Conservation (phyloP, 2,888 invertebrate genomes). For the Drosophila setosimentum region DNA sequence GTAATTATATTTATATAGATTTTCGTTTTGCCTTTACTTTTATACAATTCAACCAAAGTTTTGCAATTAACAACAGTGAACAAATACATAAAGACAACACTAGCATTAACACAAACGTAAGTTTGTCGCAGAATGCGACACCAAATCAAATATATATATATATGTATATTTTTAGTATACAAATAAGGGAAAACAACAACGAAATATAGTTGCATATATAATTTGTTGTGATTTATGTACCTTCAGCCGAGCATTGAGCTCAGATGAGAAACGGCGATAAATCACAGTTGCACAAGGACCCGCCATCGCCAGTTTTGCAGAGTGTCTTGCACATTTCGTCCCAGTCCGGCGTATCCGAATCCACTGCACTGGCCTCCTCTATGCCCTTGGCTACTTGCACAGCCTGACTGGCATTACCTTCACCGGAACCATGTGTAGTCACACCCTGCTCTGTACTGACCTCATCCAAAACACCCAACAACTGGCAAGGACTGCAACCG, state of each 20-base stretch:
- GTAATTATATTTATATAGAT: slow-evolving; percentile 42
- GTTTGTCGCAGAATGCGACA: slow-evolving; percentile 49
- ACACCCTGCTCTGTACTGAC: slow-evolving; percentile 57
- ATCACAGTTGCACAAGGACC: slow-evolving; percentile 92
- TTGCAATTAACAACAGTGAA: slow-evolving; percentile 56
- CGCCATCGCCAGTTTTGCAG: slow-evolving; percentile 90
- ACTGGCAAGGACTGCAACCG: slow-evolving; percentile 82
- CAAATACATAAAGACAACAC: slow-evolving; percentile 64
- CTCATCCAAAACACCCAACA: slow-evolving; percentile 43
- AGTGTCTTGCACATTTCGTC: slow-evolving; percentile 88
- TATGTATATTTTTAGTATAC: slow-evolving; percentile 23
- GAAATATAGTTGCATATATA: slow-evolving; percentile 58
- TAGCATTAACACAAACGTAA: slow-evolving; percentile 71
- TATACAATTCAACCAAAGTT: slow-evolving; percentile 70
- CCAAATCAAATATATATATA: slow-evolving; percentile 38
- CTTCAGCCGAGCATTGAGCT: slow-evolving; percentile 38
- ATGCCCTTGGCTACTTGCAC: not conserved
- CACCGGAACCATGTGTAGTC: slow-evolving; percentile 56
- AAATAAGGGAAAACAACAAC: slow-evolving; percentile 49
- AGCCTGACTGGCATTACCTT: slow-evolving; percentile 4
- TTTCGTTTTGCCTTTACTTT: slow-evolving; percentile 35
- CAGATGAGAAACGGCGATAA: slow-evolving; percentile 87
- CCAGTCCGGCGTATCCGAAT: slow-evolving; percentile 86
- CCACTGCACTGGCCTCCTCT: slow-evolving; percentile 5
- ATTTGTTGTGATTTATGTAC: slow-evolving; percentile 66